Evolutionary conservation across 2,888 invertebrate species (phyloP).

Genomic region (Eucriotettix oculatus): DNA sequence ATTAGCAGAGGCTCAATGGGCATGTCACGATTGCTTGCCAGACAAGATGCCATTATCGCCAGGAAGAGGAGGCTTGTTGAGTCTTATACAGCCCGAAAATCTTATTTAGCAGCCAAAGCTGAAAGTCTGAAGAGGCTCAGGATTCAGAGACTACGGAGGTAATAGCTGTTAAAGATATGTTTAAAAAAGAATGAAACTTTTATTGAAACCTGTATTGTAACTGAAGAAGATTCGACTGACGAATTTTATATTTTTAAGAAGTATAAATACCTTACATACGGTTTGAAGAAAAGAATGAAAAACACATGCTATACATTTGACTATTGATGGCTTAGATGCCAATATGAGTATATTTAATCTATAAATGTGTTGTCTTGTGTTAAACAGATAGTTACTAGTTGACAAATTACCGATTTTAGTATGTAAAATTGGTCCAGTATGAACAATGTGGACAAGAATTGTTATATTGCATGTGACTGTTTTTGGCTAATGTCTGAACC

Average conservation of each 20-base stretch:
- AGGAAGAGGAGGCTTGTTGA: constrained; percentile 12
- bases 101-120: constrained; percentile 14
- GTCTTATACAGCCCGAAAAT: constrained; percentile 13
- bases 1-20: constrained; percentile 12
- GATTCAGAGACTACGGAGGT: constrained; percentile 28
- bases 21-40: constrained; percentile 11
- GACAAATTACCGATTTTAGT: too few relatives aligned
- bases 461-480: too few relatives aligned
- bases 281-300: not conserved
- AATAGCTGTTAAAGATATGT: constrained; percentile 7
- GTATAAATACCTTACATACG: not conserved
- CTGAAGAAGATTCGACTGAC: too few relatives aligned
- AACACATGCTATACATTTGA: not conserved
- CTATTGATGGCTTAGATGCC: not conserved
- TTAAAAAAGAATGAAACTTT: constrained; percentile 1
- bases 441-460: too few relatives aligned
- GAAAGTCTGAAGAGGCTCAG: constrained; percentile 27
- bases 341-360: not conserved
- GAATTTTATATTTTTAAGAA: too few relatives aligned
- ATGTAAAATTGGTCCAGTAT: too few relatives aligned
- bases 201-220: not conserved
- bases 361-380: not conserved
- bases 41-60: constrained; percentile 12
- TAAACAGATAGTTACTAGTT: not conserved
- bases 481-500: too few relatives aligned